These are phyloP conservation scores for Antheraea mylitta DNA, from an alignment of 1,140 invertebrate genomes.

Conservation along the genomic window DNA sequence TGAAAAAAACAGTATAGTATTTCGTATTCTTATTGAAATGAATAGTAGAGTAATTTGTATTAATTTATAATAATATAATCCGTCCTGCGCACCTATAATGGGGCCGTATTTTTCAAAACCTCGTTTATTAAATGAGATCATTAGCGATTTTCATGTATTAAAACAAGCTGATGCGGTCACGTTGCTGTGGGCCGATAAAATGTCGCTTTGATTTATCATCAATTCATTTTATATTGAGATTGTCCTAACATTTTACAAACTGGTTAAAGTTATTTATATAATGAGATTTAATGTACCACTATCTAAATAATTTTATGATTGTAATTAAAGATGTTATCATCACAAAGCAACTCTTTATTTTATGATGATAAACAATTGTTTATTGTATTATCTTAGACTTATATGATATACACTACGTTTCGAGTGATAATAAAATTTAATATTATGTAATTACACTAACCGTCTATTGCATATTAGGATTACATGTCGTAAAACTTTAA, in stretches of 20 bases:
- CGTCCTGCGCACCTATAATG: background rate
- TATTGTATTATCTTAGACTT: too few species aligned
- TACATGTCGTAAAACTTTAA: background rate
- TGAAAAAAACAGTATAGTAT: too few species aligned
- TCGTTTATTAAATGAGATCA: constrained; percentile 44
- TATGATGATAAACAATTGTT: too few species aligned
- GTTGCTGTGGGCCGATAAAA: constrained; percentile 22
- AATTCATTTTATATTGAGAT: too few species aligned
- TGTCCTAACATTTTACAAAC: too few species aligned
- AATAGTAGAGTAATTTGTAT: background rate
- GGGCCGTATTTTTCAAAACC: constrained; percentile 30
- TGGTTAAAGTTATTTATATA: too few species aligned
- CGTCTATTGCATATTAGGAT: background rate
- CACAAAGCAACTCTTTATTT: too few species aligned
- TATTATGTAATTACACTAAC: background rate
- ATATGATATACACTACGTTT: too few species aligned
- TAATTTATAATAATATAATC: background rate
- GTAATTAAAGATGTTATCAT: too few species aligned
- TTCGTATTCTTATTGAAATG: background rate
- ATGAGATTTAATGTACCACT: too few species aligned
- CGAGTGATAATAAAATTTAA: background rate
- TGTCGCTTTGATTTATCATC: constrained; percentile 15
- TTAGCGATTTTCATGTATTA: constrained; percentile 41
- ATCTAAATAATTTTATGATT: too few species aligned
- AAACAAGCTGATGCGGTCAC: constrained; percentile 28